Base-by-base conservation (phyloP, 2,888 invertebrate genomes). In the Anoncus sp. region DNA sequence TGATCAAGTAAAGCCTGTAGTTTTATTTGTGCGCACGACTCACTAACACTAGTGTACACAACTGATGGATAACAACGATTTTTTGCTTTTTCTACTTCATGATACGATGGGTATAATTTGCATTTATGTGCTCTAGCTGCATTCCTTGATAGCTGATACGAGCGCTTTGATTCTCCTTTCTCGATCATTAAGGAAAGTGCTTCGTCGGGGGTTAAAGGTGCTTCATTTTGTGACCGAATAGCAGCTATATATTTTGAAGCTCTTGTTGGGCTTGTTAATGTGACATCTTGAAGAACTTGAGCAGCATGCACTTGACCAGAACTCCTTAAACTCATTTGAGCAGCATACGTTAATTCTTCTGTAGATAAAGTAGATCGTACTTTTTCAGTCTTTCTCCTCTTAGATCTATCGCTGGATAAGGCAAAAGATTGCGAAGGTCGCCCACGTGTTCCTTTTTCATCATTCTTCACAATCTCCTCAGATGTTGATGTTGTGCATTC, bases 301-400 rank as follows among this genome's bases (percentile, higher is more conserved):
- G 49, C 49, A 10, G 49, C 49, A 4, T 49, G 20, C 1, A 49
- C 18, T 49, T 49, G 18, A 7, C 49, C 49, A 20, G 20, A 18
- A 49, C 4, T 7, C 7, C 31, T 3, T 3, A 31, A 43, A 40
- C 43, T 55, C 57, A 69, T 57, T 10, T 67, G 67, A 38, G 67
- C 38, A n/a, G 53, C 67, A 66, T 51, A 51, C 4, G 66, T 51
- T 53, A 67, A 40, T 24, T 53, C 67, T 67, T 53, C 67, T 53
- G 57, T 12, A 57, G 16, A 55, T 22, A 55, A 51, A 53, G 53
- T 53, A 12, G 53, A 3, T 55, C 67, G 67, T 55, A 67, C 22
- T 22, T 3, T 55, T 53, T 35, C 55, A 55, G 67, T 67, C 38
- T 67, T 67, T 55, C 67, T 67, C 16, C 55, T 7, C 51, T 38